A percentile compares a stretch with the other conserved stretches of the same genome.
phyloP scores from a whole-genome alignment of 2,888 invertebrate genomes.

The Chymomyza procnemis region DNA sequence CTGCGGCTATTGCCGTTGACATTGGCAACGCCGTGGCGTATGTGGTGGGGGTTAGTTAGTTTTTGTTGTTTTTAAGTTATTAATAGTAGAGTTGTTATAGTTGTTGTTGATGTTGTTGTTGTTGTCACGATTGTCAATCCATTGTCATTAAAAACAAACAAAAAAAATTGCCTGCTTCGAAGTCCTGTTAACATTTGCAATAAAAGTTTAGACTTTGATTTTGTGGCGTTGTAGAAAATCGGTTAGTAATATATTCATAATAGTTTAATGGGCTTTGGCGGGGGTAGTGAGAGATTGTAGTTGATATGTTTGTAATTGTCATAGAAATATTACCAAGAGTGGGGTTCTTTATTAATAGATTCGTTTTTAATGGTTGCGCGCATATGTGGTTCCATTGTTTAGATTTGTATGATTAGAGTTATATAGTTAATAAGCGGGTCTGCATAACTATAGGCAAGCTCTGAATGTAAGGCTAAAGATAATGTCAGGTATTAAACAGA shows the following conservation, averaged over 20 bases:
- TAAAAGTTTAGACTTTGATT: slow-evolving; percentile 39
- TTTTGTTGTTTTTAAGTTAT: slow-evolving; percentile 56
- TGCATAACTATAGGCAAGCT: neutral
- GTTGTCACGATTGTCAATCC: slow-evolving; percentile 61
- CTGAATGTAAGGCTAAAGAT: neutral
- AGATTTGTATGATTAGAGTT: neutral
- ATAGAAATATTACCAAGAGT: slow-evolving; percentile 26
- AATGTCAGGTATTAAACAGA: neutral
- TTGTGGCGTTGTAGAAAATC: slow-evolving; percentile 8
- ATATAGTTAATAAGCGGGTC: neutral
- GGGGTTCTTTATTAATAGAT: neutral
- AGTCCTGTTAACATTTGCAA: slow-evolving; percentile 34
- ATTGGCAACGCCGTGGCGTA: slow-evolving; percentile 66
- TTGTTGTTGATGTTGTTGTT: slow-evolving; percentile 35
- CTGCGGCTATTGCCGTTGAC: slow-evolving; percentile 59
- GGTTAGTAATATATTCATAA: no score
- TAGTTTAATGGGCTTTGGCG: neutral
- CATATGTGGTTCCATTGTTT: neutral
- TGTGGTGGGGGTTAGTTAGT: slow-evolving; percentile 20
- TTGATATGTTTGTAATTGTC: slow-evolving; percentile 19
- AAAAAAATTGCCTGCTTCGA: slow-evolving; percentile 17
- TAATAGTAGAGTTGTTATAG: slow-evolving; percentile 61
- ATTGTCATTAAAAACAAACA: slow-evolving; percentile 72
- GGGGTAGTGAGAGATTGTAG: neutral
- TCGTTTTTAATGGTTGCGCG: slow-evolving; percentile 27